phyloP scores from a whole-genome alignment of 2,797 vertebrate species.

The Microctenopoma lineatum region DNA sequence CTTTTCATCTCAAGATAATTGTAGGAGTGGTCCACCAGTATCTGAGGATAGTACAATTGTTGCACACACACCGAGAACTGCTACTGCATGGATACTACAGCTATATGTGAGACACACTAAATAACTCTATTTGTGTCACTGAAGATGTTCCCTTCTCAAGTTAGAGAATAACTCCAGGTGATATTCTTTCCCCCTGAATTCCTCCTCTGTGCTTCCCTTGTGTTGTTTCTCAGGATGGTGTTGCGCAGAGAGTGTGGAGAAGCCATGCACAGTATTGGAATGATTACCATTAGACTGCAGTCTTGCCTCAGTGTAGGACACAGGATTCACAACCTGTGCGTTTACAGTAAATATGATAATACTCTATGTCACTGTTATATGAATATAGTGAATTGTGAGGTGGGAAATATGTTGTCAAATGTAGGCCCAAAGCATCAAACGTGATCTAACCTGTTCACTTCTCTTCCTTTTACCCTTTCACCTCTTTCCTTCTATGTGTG shows the following conservation, averaged over 20 bases:
- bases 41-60: slow-evolving; percentile 78
- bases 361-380: not conserved
- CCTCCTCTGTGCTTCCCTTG: not conserved
- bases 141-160: not conserved
- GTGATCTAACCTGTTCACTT: slow-evolving; percentile 5
- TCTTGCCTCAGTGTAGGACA: slow-evolving; percentile 71
- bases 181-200: not conserved
- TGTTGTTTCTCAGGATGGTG: slow-evolving; percentile 73
- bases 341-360: not conserved
- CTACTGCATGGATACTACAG: slow-evolving; percentile 88
- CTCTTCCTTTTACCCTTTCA: no score
- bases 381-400: not conserved
- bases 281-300: slow-evolving; percentile 80
- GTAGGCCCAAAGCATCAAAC: not conserved
- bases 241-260: slow-evolving; percentile 72
- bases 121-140: not conserved
- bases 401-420: not conserved
- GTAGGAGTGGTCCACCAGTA: slow-evolving; percentile 89
- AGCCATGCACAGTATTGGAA: slow-evolving; percentile 72
- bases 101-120: slow-evolving; percentile 86
- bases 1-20: slow-evolving; percentile 74
- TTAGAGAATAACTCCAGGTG: not conserved
- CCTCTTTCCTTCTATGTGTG: not conserved
- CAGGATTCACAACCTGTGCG: slow-evolving; percentile 76
- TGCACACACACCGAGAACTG: slow-evolving; percentile 83